phyloP scores from a whole-genome alignment of 2,797 vertebrate species.

The Selene dorsalis region DNA sequence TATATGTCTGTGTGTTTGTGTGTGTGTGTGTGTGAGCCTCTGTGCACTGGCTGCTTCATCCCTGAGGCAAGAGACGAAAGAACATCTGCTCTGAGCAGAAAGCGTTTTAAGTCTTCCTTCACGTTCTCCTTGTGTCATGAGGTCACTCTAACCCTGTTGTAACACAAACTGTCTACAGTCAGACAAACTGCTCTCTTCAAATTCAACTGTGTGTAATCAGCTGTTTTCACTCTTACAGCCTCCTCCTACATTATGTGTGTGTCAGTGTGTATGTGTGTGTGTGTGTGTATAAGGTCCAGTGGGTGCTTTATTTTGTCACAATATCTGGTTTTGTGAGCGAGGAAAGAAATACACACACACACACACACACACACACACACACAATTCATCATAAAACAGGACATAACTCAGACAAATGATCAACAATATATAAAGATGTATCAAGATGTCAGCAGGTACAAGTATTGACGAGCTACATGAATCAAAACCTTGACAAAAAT shows the following conservation, averaged over 20 bases:
- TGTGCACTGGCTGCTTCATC: constrained; percentile 25
- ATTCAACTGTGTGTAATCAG: constrained; percentile 53
- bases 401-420: too few species aligned
- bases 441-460: too few species aligned
- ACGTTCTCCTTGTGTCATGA: constrained; percentile 59
- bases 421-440: too few species aligned
- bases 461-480: too few species aligned
- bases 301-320: constrained; percentile 25
- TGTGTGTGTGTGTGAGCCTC: not conserved
- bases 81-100: constrained; percentile 78
- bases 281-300: constrained; percentile 39
- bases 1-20: too few species aligned
- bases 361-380: not conserved
- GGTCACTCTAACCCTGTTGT: constrained; percentile 69
- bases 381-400: not conserved
- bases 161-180: constrained; percentile 68
- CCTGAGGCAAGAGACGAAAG: constrained; percentile 61
- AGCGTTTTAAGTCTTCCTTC: constrained; percentile 65
- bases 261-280: not conserved
- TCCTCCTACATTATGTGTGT: constrained; percentile 22
- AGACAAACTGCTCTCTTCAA: constrained; percentile 20
- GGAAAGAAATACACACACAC: not conserved
- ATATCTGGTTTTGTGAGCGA: not conserved
- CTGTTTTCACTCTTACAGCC: constrained; percentile 48
- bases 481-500: too few species aligned